Percentiles rank a stretch among this genome's conserved stretches.
Evolutionary conservation across 1,140 invertebrate species (phyloP).

Genomic region (Drosophila ananassae): DNA sequence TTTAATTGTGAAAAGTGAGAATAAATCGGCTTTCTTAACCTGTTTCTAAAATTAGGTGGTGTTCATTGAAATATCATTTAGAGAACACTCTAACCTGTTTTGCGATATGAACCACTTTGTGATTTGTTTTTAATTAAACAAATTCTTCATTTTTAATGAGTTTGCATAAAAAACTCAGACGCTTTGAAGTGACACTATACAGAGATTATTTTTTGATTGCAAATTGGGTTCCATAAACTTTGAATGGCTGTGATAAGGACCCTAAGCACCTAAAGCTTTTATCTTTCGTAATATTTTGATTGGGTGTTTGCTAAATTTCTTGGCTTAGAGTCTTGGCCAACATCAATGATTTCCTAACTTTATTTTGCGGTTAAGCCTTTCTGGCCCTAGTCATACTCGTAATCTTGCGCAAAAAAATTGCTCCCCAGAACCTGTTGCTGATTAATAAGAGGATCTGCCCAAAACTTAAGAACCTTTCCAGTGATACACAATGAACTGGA

Average conservation of each 20-base stretch:
- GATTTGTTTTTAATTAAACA: conserved; percentile 3
- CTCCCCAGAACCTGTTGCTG: conserved; percentile 5
- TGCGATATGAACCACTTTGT: conserved; percentile 25
- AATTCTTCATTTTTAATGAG: conserved; percentile 10
- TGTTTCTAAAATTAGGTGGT: not conserved
- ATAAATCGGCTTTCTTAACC: not conserved
- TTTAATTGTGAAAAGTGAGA: not conserved
- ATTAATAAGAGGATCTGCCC: not conserved
- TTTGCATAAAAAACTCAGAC: not conserved
- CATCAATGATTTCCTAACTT: not conserved
- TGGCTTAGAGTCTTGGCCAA: not conserved
- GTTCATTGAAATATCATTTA: not conserved
- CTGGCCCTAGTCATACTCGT: no score
- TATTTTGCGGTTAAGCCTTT: not conserved
- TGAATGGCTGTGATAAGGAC: not conserved
- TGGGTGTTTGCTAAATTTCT: not conserved
- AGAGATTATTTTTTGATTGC: not conserved
- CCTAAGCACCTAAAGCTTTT: not conserved
- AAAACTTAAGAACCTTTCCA: conserved; percentile 30
- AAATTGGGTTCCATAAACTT: not conserved
- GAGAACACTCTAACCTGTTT: not conserved
- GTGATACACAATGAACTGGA: conserved; percentile 19
- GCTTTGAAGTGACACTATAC: conserved; percentile 4
- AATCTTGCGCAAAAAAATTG: not conserved
- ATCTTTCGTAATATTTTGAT: not conserved